Conservation (phyloP, 2,888 invertebrate genomes). For the Melanostoma scalare region DNA sequence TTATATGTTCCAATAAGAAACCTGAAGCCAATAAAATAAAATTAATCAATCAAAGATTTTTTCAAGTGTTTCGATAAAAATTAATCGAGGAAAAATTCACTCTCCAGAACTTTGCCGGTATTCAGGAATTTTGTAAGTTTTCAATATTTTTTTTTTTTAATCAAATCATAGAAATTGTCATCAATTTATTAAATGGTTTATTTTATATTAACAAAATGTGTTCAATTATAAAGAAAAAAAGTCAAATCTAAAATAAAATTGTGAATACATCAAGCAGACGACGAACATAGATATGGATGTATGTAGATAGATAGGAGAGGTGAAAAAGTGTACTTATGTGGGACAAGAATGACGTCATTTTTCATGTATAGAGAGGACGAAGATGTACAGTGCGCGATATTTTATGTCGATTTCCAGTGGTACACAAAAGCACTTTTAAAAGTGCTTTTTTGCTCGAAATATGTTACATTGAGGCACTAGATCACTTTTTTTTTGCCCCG, state of each 20-base stretch:
- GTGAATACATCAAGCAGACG: background rate
- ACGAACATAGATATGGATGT: background rate
- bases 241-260: background rate
- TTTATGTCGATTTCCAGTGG: too few relatives aligned
- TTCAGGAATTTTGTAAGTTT: background rate
- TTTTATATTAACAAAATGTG: too few relatives aligned
- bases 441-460: too few relatives aligned
- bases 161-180: background rate
- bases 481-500: too few relatives aligned
- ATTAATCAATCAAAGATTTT: background rate
- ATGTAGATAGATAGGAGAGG: too few relatives aligned
- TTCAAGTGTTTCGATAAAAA: background rate
- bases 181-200: too few relatives aligned
- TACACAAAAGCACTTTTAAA: too few relatives aligned
- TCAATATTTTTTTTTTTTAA: background rate
- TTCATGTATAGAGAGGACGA: slow-evolving; percentile 8
- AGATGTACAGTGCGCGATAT: too few relatives aligned
- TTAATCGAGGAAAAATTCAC: background rate
- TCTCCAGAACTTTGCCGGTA: background rate
- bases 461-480: too few relatives aligned
- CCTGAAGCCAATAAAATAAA: background rate
- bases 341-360: slow-evolving; percentile 16
- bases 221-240: background rate
- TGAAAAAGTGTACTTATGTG: background rate
- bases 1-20: slow-evolving; percentile 49